Evolutionary conservation across 2,888 invertebrate species (phyloP).

Genomic region (Orgyia antiqua): DNA sequence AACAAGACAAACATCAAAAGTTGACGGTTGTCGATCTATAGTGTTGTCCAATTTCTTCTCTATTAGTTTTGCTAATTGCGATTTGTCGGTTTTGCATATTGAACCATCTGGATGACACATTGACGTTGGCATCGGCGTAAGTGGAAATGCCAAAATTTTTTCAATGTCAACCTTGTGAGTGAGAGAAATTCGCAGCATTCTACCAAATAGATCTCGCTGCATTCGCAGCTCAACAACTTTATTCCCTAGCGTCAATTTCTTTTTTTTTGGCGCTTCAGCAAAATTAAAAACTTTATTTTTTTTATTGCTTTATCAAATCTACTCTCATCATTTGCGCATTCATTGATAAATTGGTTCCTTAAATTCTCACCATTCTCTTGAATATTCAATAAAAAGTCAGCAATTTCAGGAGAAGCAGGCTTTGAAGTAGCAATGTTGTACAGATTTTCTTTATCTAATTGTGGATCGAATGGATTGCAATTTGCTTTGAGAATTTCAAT

Average conservation of each 20-base stretch:
- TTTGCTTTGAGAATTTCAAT: conserved; percentile 1
- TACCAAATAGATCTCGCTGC: conserved; percentile 5
- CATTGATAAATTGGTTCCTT: neutral
- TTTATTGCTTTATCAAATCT: conserved; percentile 1
- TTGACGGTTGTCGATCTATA: neutral
- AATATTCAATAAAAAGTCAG: conserved; percentile 30
- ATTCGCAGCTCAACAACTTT: neutral
- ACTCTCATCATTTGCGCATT: neutral
- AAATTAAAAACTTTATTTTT: conserved; percentile 1
- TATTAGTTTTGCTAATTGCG: neutral
- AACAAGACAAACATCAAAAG: neutral
- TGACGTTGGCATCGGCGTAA: conserved; percentile 2
- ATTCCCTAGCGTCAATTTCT: neutral
- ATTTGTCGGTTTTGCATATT: conserved; percentile 3
- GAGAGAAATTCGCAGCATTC: conserved; percentile 2
- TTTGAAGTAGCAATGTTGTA: conserved; percentile 5
- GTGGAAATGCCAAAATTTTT: conserved; percentile 6
- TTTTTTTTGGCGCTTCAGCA: neutral
- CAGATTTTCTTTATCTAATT: conserved; percentile 3
- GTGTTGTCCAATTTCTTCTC: neutral
- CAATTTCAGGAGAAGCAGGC: conserved; percentile 15
- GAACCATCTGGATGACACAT: conserved; percentile 2
- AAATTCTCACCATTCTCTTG: conserved; percentile 12
- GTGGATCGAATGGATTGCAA: conserved; percentile 5
- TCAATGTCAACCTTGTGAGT: conserved; percentile 3